Base-by-base conservation (phyloP, 2,113 vertebrate species). In the Campylomormyrus numenius region DNA sequence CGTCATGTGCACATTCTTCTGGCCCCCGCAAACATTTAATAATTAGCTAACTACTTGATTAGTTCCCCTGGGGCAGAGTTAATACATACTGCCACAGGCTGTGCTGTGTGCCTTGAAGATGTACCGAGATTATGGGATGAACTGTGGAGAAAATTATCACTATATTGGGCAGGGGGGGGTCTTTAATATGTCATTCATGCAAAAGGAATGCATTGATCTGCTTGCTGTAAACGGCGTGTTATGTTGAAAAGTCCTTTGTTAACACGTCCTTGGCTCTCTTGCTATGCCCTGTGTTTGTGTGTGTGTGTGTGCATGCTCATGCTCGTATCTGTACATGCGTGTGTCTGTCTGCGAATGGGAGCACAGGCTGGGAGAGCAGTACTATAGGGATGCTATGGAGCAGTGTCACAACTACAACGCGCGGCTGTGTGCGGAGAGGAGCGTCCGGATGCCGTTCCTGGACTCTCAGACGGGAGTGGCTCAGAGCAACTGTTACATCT, bases 401-500 rank as follows among this genome's bases (percentile, higher is more conserved):
- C 98, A 99, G 94, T 99, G 98, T 93, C 98, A 99, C 93, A 99
- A 95, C 92, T 99, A 99, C 93, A 99, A 99, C 0, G 98, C 98
- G 49, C 96, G 98, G 21, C 95, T 99, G 17, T 99, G 98, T 17
- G 98, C 98, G 0, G 98, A 99, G 93, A 95, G 98, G 66, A 99
- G 98, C 24, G 98, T 98, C 84, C 97, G 98, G 27, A 96, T 99
- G 94, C 98, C 98, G 0, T 99, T 99, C 94, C 93, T 99, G 58
- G 98, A 99, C 93, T 99, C 98, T 0, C 98, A 99, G 94, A 99
- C 98, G 0, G 98, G 98, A 0, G 98, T 99, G 3, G 98, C 98
- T 5, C 98, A 99, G 92, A 99, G 98, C 92, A 99, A 99, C 95
- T 99, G 98, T 93, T 99, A 99, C 90, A 99, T 99, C 93, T 99